Evolutionary conservation across 2,113 vertebrate genomes (phyloP), one percentile per base, ranked within the genome.

Genomic region (Steatornis caripensis): DNA sequence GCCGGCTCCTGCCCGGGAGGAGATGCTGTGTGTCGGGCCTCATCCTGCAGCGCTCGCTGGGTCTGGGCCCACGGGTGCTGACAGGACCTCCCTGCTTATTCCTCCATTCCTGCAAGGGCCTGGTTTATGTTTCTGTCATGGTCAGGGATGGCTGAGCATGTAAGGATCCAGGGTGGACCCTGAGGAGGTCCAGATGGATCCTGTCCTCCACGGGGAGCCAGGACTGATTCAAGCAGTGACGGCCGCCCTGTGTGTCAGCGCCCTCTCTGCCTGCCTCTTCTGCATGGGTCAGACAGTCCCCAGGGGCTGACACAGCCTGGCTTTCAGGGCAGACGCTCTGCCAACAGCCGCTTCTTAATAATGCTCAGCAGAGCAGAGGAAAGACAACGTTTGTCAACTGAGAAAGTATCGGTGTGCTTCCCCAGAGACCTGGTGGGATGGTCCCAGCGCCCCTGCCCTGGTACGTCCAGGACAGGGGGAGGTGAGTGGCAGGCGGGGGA

Each of bases 221-320:
- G 71, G 43, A 43, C 10, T 20, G 41, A 70, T 34, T 21, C 21
- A 27, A 45, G 58, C 54, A 84, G 87, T 39, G 53, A 24, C 69
- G 60, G 29, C 34, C 0, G 4, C 30, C 18, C 49, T 24, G 10
- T 15, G 15, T 41, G 34, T 69, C 72, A 60, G 45, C 2, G 0
- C 57, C 60, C 62, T 79, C 66, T 54, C 53, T 80, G 58, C 27
- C 39, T n/a, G 57, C 60, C 43, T 82, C 53, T 85, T 72, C 72
- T 65, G 37, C 22, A 2, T 2, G 5, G 60, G 68, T 57, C 64
- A 68, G 80, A 36, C 27, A 15, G 75, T 79, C 58, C 46, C 41
- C 36, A 34, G 60, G 27, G 60, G n/a, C 37, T 65, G 65, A 45
- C 41, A 15, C 37, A 32, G 81, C 12, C 64, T 82, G 58, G 23